Evolutionary conservation across 2,888 invertebrate genomes (phyloP).

Genomic region (Eretmocerus hayati): DNA sequence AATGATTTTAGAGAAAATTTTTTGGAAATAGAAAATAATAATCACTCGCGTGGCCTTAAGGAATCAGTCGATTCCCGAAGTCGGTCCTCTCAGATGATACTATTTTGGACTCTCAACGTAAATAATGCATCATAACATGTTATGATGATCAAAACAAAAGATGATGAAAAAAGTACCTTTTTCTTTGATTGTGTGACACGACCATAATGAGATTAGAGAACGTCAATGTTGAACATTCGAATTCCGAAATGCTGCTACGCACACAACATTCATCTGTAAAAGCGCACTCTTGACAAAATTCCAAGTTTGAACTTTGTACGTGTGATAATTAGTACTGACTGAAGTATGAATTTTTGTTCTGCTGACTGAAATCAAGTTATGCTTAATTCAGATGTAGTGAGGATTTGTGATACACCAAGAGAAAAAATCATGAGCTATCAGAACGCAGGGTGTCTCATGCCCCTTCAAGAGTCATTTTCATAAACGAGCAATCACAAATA

Average conservation of each 20-base stretch:
- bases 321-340: too few species aligned
- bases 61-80: constrained; percentile 42
- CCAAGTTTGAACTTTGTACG: background rate
- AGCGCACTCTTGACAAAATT: constrained; percentile 5
- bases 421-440: too few species aligned
- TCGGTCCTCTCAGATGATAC: constrained; percentile 32
- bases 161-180: constrained; percentile 1
- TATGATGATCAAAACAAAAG: background rate
- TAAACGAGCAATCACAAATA: too few species aligned
- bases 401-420: too few species aligned
- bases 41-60: constrained; percentile 46
- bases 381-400: too few species aligned
- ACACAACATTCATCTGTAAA: constrained; percentile 20
- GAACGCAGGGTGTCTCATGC: too few species aligned
- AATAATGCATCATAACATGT: constrained; percentile 13
- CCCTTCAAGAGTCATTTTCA: too few species aligned
- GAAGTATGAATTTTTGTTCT: too few species aligned
- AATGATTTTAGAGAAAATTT: background rate
- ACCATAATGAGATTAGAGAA: background rate
- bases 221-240: constrained; percentile 11
- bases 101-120: constrained; percentile 29
- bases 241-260: constrained; percentile 21
- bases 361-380: too few species aligned
- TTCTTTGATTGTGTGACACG: background rate
- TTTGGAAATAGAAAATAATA: constrained; percentile 32